These are phyloP conservation scores for Drosophila nigrodunni DNA, from an alignment of 1,140 invertebrate species.

Conservation along the genomic window DNA sequence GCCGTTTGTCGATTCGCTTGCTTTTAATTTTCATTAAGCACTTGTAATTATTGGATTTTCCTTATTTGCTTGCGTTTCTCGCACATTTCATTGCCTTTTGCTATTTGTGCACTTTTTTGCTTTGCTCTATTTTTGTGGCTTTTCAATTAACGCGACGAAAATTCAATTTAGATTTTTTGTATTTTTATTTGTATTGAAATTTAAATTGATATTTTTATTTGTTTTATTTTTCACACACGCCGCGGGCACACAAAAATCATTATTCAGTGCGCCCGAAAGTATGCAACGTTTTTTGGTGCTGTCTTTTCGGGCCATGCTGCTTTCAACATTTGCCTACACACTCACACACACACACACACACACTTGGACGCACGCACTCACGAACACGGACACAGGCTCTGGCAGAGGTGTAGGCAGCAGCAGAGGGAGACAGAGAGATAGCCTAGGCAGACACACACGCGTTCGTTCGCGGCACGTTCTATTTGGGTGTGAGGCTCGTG, in stretches of 20 bases:
- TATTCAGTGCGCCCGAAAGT: constrained; percentile 67
- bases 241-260: constrained; percentile 65
- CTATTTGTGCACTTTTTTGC: background rate
- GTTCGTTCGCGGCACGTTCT: constrained; percentile 44
- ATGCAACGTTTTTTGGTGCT: constrained; percentile 69
- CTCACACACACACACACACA: constrained; percentile 32
- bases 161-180: constrained; percentile 7
- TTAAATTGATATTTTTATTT: constrained; percentile 1
- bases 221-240: constrained; percentile 45
- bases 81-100: constrained; percentile 8
- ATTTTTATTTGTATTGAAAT: background rate
- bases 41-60: constrained; percentile 30
- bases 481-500: constrained; percentile 8
- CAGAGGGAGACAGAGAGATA: constrained; percentile 38
- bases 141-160: constrained; percentile 3
- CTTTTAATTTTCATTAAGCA: constrained; percentile 28
- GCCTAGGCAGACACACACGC: constrained; percentile 51
- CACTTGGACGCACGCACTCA: constrained; percentile 3
- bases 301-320: constrained; percentile 70
- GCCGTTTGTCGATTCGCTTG: constrained; percentile 18
- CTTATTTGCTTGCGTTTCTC: constrained; percentile 6
- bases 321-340: constrained; percentile 46
- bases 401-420: constrained; percentile 2
- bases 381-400: constrained; percentile 15
- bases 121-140: background rate